These are phyloP conservation scores for Diprion similis DNA, from an alignment of 1,140 invertebrate genomes.

Conservation along the genomic window DNA sequence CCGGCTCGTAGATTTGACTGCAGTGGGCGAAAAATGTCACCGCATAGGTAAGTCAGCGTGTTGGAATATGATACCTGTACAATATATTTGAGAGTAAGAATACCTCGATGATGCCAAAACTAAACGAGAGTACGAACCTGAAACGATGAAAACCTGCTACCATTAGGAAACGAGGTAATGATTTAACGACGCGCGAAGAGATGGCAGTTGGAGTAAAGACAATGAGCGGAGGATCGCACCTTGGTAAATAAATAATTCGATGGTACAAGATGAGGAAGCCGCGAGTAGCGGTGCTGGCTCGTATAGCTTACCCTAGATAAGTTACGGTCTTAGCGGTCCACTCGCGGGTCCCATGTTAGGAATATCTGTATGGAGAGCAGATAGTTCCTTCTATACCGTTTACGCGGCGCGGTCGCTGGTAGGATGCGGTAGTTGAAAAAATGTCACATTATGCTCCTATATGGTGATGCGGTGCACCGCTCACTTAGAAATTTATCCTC, in stretches of 20 bases:
- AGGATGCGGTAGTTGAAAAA: slow-evolving; percentile 30
- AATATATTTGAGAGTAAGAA: too few relatives aligned
- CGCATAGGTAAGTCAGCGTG: too few relatives aligned
- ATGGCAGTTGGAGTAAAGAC: background rate
- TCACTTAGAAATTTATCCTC: slow-evolving; percentile 51
- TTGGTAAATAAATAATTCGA: slow-evolving; percentile 24
- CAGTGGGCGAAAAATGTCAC: too few relatives aligned
- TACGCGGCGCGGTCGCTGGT: slow-evolving; percentile 26
- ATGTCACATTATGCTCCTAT: slow-evolving; percentile 58
- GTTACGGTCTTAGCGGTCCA: slow-evolving; percentile 34
- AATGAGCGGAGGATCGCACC: background rate
- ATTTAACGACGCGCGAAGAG: background rate
- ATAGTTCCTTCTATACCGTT: slow-evolving; percentile 12
- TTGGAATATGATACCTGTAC: too few relatives aligned
- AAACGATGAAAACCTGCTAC: too few relatives aligned
- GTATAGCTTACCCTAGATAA: slow-evolving; percentile 17
- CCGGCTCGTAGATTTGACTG: too few relatives aligned
- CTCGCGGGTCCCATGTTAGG: slow-evolving; percentile 47
- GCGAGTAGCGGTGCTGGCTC: background rate
- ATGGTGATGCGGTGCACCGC: slow-evolving; percentile 49
- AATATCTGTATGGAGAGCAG: slow-evolving; percentile 43
- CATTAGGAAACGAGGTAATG: too few relatives aligned
- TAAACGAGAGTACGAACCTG: too few relatives aligned
- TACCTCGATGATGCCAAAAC: too few relatives aligned
- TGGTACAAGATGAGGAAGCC: slow-evolving; percentile 22